Percentiles rank a stretch among this genome's conserved stretches.
These are phyloP conservation scores for Ichneumoninae sp. DNA, from an alignment of 2,888 invertebrate genomes.

Conservation along the genomic window DNA sequence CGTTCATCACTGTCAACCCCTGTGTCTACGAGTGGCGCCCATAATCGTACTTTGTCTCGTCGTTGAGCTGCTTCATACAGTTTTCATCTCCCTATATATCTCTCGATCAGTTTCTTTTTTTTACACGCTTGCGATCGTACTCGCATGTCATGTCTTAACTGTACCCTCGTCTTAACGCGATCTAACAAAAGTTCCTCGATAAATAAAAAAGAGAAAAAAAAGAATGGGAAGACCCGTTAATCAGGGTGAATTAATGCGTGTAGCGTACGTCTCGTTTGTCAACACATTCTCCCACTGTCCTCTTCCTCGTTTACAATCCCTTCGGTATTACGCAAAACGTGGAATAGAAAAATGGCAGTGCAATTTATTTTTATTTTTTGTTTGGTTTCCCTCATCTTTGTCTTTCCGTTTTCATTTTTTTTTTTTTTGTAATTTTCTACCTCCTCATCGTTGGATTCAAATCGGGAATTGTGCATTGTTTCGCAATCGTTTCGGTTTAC, in stretches of 20 bases:
- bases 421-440: background rate
- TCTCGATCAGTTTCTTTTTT: conserved; percentile 16
- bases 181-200: conserved; percentile 74
- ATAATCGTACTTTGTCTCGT: conserved; percentile 25
- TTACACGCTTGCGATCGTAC: conserved; percentile 38
- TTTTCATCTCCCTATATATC: conserved; percentile 45
- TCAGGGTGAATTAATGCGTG: conserved; percentile 40
- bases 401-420: conserved; percentile 15
- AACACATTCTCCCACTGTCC: conserved; percentile 47
- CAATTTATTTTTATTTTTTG: conserved; percentile 46
- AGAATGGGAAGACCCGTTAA: conserved; percentile 74
- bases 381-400: conserved; percentile 18
- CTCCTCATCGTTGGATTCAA: conserved; percentile 3
- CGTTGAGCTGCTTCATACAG: conserved; percentile 74
- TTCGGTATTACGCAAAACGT: conserved; percentile 45
- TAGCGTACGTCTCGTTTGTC: conserved; percentile 31
- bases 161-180: conserved; percentile 62
- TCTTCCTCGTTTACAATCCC: conserved; percentile 51
- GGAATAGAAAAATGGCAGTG: conserved; percentile 69
- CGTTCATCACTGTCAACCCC: conserved; percentile 22
- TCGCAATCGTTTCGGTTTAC: background rate
- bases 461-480: conserved; percentile 9
- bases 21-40: conserved; percentile 17
- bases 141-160: background rate
- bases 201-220: conserved; percentile 67